Evolutionary conservation across 2,888 invertebrate species (phyloP), one percentile per base, ranked within the genome.

Genomic region (Agrilus mali): DNA sequence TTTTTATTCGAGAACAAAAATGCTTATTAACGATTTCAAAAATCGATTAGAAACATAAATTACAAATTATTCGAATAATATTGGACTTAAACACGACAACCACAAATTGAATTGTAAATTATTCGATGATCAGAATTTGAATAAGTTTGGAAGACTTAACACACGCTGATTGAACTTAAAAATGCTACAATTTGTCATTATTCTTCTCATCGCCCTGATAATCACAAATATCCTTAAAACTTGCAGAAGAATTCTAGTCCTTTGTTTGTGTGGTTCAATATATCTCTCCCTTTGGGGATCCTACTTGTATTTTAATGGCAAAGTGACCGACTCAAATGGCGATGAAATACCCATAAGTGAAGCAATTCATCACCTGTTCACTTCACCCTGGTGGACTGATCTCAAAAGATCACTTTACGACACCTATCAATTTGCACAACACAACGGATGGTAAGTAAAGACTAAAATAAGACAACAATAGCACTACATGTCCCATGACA

Each of bases 311-410:
- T 92, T 88, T 68, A 90, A 94, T 60, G 88, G 89, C 12, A 85
- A 82, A 47, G 74, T 93, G 41, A 83, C 83, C 0, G 88, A 90
- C 62, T 60, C 64, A 2, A 64, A 65, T 47, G 93, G 92, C 1
- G 89, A 93, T 49, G 84, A 86, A 59, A 80, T 93, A 12, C 89
- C 87, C 31, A 71, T 94, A 3, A 82, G 87, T 47, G 93, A 93
- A 61, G 93, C 93, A 0, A 55, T 94, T 1, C 78, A 82, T 53
- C 88, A 95, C 63, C 89, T 96, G 66, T 80, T 93, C 55, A 88
- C 86, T 5, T 88, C 89, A 4, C 88, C 88, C 51, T 85, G 76
- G 80, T 90, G 89, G 87, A 71, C 79, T n/a, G 86, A 90, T 56
- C 72, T 89, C 31, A 78, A 82, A 56, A 80, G 82, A 57, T 77